Percentiles rank a stretch among this genome's conserved stretches.
phyloP scores from a whole-genome alignment of 2,888 invertebrate species.

The Cosmopolites sordidus region DNA sequence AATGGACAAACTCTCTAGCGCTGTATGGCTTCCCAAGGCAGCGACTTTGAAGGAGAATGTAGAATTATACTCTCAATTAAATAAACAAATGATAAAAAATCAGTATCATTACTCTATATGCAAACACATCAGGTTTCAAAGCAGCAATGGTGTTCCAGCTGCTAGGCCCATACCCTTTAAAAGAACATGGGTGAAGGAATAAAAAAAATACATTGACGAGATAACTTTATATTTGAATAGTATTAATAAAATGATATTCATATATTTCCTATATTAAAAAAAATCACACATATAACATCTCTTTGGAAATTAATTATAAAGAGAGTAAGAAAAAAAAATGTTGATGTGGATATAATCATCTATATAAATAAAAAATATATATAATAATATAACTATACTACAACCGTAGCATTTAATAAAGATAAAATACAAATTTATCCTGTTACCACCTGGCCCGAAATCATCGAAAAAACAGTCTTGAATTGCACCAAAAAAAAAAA shows the following conservation, averaged over 20 bases:
- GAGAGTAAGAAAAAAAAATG: conserved; percentile 32
- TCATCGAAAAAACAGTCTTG: conserved; percentile 44
- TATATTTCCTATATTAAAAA: conserved; percentile 43
- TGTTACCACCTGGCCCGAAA: conserved; percentile 11
- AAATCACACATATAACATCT: conserved; percentile 49
- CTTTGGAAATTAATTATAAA: conserved; percentile 45
- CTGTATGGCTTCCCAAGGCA: too few relatives aligned
- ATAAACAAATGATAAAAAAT: too few relatives aligned
- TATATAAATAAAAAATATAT: conserved; percentile 17
- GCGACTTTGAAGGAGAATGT: too few relatives aligned
- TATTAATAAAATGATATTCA: conserved; percentile 44
- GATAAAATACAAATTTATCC: conserved; percentile 20
- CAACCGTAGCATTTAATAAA: neutral
- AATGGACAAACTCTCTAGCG: too few relatives aligned
- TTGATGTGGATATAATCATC: conserved; percentile 5
- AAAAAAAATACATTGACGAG: conserved; percentile 27
- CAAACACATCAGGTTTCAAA: too few relatives aligned
- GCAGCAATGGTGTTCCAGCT: too few relatives aligned
- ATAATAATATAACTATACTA: conserved; percentile 3
- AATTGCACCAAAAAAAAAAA: conserved; percentile 45
- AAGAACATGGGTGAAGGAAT: too few relatives aligned
- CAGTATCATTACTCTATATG: too few relatives aligned
- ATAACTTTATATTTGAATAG: conserved; percentile 43
- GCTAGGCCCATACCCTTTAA: too few relatives aligned
- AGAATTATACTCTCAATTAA: too few relatives aligned